phyloP scores from a whole-genome alignment of 23 tunicate genomes.

The Halocynthia aurantium region DNA sequence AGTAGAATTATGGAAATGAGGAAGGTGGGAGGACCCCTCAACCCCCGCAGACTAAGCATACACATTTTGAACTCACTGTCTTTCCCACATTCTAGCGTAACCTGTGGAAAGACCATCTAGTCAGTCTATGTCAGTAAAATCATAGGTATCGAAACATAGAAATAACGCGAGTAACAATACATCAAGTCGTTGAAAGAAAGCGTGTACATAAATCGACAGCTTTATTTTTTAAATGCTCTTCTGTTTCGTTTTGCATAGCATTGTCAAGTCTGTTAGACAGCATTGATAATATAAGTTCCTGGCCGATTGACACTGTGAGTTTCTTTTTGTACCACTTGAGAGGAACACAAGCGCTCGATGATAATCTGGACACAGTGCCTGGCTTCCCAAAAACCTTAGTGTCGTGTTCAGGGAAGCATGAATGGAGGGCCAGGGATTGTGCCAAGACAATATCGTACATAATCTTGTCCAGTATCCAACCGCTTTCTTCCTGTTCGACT shows the following conservation, averaged over 20 bases:
- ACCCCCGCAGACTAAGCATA: too few relatives aligned
- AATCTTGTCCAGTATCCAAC: not conserved
- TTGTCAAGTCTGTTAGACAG: constrained; percentile 1
- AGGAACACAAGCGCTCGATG: not conserved
- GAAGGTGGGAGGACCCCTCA: too few relatives aligned
- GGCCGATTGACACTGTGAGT: not conserved
- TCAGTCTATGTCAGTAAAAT: too few relatives aligned
- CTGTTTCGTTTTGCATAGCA: constrained; percentile 1
- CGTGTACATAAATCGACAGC: not conserved
- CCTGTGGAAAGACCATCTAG: too few relatives aligned
- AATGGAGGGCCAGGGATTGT: not conserved
- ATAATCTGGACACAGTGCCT: not conserved
- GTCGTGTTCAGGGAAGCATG: not conserved
- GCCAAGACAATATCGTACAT: not conserved
- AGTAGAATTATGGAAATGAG: too few relatives aligned
- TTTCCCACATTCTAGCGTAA: too few relatives aligned
- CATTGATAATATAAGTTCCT: not conserved
- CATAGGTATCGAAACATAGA: too few relatives aligned
- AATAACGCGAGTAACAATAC: too few relatives aligned
- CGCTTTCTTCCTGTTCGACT: not conserved
- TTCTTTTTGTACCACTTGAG: constrained; percentile 10
- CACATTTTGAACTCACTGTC: too few relatives aligned
- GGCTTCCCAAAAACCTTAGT: not conserved
- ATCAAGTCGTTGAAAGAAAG: too few relatives aligned
- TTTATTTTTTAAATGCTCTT: constrained; percentile 6